Evolutionary conservation across 2,113 vertebrate species (phyloP).

Genomic region (Spea bombifrons): DNA sequence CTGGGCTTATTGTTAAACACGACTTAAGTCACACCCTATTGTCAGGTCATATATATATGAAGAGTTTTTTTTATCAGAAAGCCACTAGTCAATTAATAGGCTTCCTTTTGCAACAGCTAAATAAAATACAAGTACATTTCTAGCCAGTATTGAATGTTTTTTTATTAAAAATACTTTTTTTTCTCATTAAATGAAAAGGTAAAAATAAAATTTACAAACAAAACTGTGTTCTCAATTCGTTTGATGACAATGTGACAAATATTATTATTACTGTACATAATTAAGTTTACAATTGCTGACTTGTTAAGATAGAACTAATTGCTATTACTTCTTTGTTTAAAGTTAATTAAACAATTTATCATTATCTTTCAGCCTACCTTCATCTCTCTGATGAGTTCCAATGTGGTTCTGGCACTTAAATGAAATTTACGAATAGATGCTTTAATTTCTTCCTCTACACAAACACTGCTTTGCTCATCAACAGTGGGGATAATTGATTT

Average conservation of each 20-base stretch:
- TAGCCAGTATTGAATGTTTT: too few species aligned
- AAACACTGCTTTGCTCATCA: constrained; percentile 34
- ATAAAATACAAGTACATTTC: too few species aligned
- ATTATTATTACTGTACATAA: constrained; percentile 37
- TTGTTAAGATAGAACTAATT: constrained; percentile 48
- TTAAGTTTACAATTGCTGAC: constrained; percentile 40
- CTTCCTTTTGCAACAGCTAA: too few species aligned
- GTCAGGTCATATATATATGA: too few species aligned
- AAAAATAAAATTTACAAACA: neutral
- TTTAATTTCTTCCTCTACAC: constrained; percentile 12
- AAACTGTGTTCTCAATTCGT: neutral
- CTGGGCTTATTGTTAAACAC: too few species aligned
- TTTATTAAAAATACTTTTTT: too few species aligned
- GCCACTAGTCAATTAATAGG: too few species aligned
- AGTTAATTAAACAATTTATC: constrained; percentile 46
- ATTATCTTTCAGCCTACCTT: constrained; percentile 41
- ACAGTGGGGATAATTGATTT: constrained; percentile 37
- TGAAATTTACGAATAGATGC: constrained; percentile 42
- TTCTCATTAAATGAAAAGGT: neutral
- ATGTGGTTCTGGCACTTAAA: constrained; percentile 33
- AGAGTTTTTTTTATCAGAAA: too few species aligned
- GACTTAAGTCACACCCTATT: too few species aligned
- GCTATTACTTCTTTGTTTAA: constrained; percentile 47
- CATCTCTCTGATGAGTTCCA: constrained; percentile 40
- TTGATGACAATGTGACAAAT: constrained; percentile 27